Base-by-base conservation (phyloP, 2,797 vertebrate genomes). In the Sylvia borin region DNA sequence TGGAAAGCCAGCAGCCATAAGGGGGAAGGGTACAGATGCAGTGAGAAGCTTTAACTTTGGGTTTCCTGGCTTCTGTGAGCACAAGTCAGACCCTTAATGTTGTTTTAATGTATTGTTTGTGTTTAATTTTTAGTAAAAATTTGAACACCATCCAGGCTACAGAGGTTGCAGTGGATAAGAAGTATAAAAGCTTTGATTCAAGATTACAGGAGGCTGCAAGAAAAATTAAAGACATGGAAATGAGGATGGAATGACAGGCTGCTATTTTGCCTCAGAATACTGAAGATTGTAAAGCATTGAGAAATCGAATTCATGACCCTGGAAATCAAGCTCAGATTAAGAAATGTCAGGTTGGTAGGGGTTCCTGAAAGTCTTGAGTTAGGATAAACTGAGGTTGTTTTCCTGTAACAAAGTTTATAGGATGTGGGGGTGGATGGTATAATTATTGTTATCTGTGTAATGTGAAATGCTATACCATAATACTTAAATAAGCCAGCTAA, bases 41-140 rank as follows among this genome's bases (percentile, higher is more conserved):
- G 95, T 79, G 67, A 93, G 94, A 90, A 93, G 95, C 87, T 96
- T 92, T 74, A 72, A 73, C 40, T 91, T 74, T 25, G 90, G 73
- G 38, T 75, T 76, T 86, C 90, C 86, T 86, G 79, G 81, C 78
- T 96, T 95, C 92, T 90, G 48, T 65, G 83, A 48, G 88, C 92
- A 20, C 73, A 6, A 80, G 92, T 82, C 55, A 74, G 96, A 86
- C 92, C 94, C 94, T 95, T 81, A 81, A 93, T 27, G 96, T 97
- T 92, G 62, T 93, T 96, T 97, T 98, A 98, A 97, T 94, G 96
- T 98, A 97, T 97, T 96, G 97, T 97, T 97, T 98, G 97, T 98
- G 97, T 97, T 98, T 98, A 91, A 97, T 98, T 98, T 98, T 98
- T 98, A 98, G 98, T 98, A 94, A 97, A 97, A 97, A 95, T 96